A percentile compares a stretch with the other conserved stretches of the same genome.
These are phyloP conservation scores for Notechis scutatus DNA, from an alignment of 2,113 vertebrate species.

Conservation along the genomic window DNA sequence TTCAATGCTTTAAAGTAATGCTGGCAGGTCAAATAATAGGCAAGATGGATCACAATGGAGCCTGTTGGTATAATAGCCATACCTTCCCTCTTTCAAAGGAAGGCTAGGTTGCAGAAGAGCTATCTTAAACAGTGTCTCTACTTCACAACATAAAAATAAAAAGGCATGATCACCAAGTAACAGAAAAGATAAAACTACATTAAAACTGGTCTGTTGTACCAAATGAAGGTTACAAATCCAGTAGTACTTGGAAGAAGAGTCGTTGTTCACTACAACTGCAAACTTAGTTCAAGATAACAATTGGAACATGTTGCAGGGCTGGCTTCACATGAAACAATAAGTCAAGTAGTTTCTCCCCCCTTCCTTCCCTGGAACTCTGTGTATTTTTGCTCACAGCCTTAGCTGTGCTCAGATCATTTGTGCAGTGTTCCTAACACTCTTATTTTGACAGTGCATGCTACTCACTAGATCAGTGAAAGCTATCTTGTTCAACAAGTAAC, in stretches of 20 bases:
- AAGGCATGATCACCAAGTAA: neutral
- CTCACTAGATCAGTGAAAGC: neutral
- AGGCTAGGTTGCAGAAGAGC: neutral
- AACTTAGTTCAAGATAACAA: neutral
- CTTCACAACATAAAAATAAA: neutral
- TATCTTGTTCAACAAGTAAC: neutral
- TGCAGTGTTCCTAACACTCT: neutral
- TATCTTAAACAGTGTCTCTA: neutral
- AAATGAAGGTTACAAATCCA: slow-evolving; percentile 16
- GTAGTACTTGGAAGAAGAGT: neutral
- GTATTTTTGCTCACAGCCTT: slow-evolving; percentile 4
- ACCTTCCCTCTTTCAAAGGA: neutral
- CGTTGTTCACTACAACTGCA: slow-evolving; percentile 16
- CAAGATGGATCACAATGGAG: neutral
- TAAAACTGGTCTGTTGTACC: neutral
- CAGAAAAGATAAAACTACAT: neutral
- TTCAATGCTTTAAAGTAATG: neutral
- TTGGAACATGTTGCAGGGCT: neutral
- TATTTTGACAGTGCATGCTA: neutral
- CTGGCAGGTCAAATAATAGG: neutral
- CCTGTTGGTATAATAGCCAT: neutral
- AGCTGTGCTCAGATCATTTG: slow-evolving; percentile 33
- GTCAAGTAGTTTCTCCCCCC: slow-evolving; percentile 33
- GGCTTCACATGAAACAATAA: slow-evolving; percentile 28
- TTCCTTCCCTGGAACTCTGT: neutral